Percentiles rank a stretch among this genome's conserved stretches.
phyloP scores from a whole-genome alignment of 1,140 invertebrate genomes.

The Drosophila sp. region DNA sequence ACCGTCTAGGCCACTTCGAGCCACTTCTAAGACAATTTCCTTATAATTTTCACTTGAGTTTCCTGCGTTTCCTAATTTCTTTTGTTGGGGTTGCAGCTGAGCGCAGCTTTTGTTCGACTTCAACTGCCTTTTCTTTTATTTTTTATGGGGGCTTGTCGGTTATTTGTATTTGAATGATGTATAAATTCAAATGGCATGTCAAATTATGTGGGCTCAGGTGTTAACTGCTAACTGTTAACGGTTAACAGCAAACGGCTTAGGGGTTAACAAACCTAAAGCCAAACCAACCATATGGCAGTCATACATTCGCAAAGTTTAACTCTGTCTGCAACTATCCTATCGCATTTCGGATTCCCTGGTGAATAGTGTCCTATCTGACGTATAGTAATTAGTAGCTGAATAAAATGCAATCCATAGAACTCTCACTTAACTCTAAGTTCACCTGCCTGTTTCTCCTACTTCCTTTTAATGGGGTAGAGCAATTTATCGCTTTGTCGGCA shows the following conservation, averaged over 20 bases:
- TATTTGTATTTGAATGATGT: slow-evolving; percentile 63
- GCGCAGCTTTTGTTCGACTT: slow-evolving; percentile 49
- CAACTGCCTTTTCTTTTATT: slow-evolving; percentile 27
- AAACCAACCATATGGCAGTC: slow-evolving; percentile 39
- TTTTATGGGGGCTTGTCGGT: slow-evolving; percentile 64
- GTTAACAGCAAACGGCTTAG: too few relatives aligned
- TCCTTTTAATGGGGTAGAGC: neutral
- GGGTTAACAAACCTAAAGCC: slow-evolving; percentile 73
- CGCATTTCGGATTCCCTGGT: neutral
- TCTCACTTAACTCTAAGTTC: neutral
- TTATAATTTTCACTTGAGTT: slow-evolving; percentile 45
- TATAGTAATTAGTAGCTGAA: neutral
- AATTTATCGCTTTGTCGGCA: slow-evolving; percentile 70
- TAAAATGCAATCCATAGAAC: neutral
- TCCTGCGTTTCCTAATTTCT: slow-evolving; percentile 21
- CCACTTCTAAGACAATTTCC: slow-evolving; percentile 71
- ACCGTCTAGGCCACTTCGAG: slow-evolving; percentile 21
- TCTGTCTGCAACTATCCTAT: neutral
- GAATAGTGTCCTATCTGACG: neutral
- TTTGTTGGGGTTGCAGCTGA: slow-evolving; percentile 74
- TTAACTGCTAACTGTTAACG: slow-evolving; percentile 44
- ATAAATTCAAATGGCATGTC: slow-evolving; percentile 79
- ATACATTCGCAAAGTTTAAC: slow-evolving; percentile 10
- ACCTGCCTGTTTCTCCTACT: neutral
- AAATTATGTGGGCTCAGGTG: slow-evolving; percentile 83